Evolutionary conservation across 2,113 vertebrate species (phyloP), one percentile per base, ranked within the genome.

Genomic region (Ceyx cyanopectus): DNA sequence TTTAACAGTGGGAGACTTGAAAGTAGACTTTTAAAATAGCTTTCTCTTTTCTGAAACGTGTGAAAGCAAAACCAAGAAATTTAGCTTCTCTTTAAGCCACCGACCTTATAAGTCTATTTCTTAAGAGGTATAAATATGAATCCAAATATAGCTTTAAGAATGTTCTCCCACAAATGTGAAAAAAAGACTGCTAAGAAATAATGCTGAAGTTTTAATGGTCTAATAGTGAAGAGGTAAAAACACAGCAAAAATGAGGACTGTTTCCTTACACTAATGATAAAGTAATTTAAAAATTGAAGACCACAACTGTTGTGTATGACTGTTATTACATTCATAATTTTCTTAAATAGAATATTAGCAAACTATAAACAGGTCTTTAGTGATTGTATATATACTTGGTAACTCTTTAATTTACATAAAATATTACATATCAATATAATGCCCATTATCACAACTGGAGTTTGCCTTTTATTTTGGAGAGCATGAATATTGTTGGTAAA

Each of bases 221-320:
- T 66, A 48, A 48, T 12, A 65, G 23, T 40, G 32, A 65, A 87
- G 58, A 79, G 13, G 40, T 79, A 89, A 89, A 87, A 76, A 23
- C 50, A 53, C 18, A 72, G 62, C 78, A 61, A 75, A 85, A 87
- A 60, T 68, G 27, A 85, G 50, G 11, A 57, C 18, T 43, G 11
- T 53, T 93, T 91, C 60, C 70, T 79, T 79, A 53, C 6, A 57
- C 22, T 48, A 73, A 89, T 45, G 53, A 82, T 82, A 70, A 76
- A 78, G 23, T 54, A 65, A 91, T 82, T 73, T 82, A 57, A 85
- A 90, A 85, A 61, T 32, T 34, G 46, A 77, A 73, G 62, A 68
- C 45, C 18, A 40, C 22, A 82, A 57, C 41, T 92, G 67, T 74
- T 93, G n/a, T 85, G 57, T 96, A 73, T 76, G 72, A 80, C 58